phyloP scores from a whole-genome alignment of 2,113 vertebrate genomes.

The Ptilorrhoa leucosticta region DNA sequence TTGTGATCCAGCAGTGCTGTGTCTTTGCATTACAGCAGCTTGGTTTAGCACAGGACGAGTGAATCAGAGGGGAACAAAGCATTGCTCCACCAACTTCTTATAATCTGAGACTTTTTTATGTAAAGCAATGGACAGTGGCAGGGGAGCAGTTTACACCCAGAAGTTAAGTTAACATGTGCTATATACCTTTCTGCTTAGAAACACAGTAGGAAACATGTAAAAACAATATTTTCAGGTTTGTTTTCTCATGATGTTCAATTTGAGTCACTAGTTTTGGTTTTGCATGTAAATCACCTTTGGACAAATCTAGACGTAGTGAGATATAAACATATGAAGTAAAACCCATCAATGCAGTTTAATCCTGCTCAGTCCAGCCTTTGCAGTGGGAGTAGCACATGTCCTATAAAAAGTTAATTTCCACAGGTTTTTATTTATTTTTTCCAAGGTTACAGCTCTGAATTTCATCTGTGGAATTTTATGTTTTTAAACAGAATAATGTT shows the following conservation, averaged over 20 bases:
- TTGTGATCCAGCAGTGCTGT: not conserved
- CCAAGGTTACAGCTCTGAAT: not conserved
- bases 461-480: not conserved
- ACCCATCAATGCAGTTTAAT: not conserved
- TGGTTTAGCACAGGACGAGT: not conserved
- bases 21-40: not conserved
- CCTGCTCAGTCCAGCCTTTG: not conserved
- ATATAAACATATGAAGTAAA: not conserved
- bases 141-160: not conserved
- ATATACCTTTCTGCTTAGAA: not conserved
- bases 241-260: not conserved
- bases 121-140: not conserved
- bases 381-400: not conserved
- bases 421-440: not conserved
- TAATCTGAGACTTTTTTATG: not conserved
- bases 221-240: not conserved
- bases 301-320: not conserved
- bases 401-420: not conserved
- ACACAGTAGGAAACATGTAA: not conserved
- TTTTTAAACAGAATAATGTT: not conserved
- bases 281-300: not conserved
- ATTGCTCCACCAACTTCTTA: not conserved
- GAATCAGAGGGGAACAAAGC: not conserved
- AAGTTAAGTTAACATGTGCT: fast-evolving
- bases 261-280: not conserved